These are phyloP conservation scores for Drosophila austrosaltans DNA, from an alignment of 2,888 invertebrate genomes.

Conservation along the genomic window DNA sequence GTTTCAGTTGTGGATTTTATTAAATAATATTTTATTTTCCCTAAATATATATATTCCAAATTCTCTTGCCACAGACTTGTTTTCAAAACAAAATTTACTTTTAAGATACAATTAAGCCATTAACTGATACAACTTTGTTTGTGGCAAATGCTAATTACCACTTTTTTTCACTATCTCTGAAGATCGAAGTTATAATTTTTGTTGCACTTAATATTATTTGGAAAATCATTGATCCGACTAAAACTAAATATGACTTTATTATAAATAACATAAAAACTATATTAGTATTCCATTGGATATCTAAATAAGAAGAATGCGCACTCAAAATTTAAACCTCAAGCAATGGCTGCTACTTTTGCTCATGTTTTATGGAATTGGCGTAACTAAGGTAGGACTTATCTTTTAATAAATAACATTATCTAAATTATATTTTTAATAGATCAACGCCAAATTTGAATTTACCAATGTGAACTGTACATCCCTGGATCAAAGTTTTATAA, in stretches of 20 bases:
- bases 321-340: not conserved
- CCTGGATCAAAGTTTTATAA: not conserved
- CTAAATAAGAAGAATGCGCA: not conserved
- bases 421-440: not conserved
- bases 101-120: not conserved
- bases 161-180: not conserved
- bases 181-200: not conserved
- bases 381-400: not conserved
- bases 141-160: not conserved
- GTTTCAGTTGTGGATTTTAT: not conserved
- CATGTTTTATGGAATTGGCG: not conserved
- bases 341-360: not conserved
- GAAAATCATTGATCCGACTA: not conserved
- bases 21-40: not conserved
- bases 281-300: not conserved
- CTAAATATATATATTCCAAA: not conserved
- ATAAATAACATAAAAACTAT: not conserved
- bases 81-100: not conserved
- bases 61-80: no score
- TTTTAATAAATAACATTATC: no score
- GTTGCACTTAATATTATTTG: not conserved
- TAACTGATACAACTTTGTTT: not conserved
- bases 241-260: no score
- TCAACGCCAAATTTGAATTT: constrained; percentile 11
- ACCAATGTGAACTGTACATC: constrained; percentile 7